phyloP scores from a whole-genome alignment of 2,797 vertebrate species.

The Adrianichthys oophorus region DNA sequence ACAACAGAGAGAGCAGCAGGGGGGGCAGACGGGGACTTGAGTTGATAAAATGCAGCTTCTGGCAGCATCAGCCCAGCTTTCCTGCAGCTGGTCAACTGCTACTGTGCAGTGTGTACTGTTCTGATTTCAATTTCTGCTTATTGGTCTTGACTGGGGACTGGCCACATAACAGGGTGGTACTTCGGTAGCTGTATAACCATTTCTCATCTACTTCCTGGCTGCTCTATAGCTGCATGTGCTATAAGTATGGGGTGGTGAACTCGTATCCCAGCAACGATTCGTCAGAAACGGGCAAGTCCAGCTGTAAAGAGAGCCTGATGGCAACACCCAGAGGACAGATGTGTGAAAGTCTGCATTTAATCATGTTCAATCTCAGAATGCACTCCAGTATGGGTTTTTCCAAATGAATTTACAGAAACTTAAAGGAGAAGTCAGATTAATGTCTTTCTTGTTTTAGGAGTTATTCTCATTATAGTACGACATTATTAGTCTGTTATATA shows the following conservation, averaged over 20 bases:
- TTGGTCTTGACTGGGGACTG: too few relatives aligned
- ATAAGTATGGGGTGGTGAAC: conserved; percentile 46
- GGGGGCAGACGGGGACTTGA: conserved; percentile 5
- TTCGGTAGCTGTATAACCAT: too few relatives aligned
- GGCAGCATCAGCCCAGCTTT: conserved; percentile 32
- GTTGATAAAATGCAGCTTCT: conserved; percentile 45
- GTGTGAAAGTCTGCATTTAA: conserved; percentile 20
- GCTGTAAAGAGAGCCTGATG: conserved; percentile 17
- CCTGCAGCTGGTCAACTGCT: conserved; percentile 37
- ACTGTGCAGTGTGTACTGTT: too few relatives aligned
- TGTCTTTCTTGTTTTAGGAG: too few relatives aligned
- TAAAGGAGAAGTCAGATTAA: too few relatives aligned
- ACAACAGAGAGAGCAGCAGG: conserved; percentile 6
- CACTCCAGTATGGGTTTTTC: too few relatives aligned
- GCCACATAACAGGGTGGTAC: too few relatives aligned
- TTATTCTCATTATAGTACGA: too few relatives aligned
- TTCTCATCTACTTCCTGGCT: conserved; percentile 25
- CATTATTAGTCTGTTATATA: too few relatives aligned
- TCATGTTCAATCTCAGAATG: conserved; percentile 1
- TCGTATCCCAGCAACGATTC: conserved; percentile 63
- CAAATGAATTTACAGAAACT: too few relatives aligned
- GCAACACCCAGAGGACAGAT: conserved; percentile 19
- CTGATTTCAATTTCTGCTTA: not conserved
- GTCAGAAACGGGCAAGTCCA: conserved; percentile 16
- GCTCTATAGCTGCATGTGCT: conserved; percentile 32